Base-by-base conservation (phyloP, 1,140 invertebrate species). In the Chironomus tepperi region DNA sequence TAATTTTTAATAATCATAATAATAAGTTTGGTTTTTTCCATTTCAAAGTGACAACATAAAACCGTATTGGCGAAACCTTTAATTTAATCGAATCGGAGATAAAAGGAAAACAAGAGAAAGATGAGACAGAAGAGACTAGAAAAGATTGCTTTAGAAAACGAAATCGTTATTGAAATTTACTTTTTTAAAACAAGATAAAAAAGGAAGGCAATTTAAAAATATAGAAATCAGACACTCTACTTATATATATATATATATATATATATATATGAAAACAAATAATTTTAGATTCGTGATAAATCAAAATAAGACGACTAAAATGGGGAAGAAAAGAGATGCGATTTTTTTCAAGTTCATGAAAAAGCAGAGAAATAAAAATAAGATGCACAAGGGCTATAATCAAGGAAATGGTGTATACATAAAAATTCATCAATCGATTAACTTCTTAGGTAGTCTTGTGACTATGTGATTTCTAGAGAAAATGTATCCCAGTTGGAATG, bases 381-480 rank as follows among this genome's bases (percentile, higher is more conserved):
- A 34, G 24, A 34, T 34, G 24, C 24, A 57, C 47, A 57, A 57
- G 47, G 19, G 65, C 16, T 70, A 70, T 70, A 70, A 70, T 70
- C 65, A 70, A 70, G 16, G 16, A 70, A 70, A 70, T 19, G 24
- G 5, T 34, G 9, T 19, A 70, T 19, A 70, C 18, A 18, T 19
- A 70, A 70, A 70, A 18, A 70, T 19, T 16, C 16, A 70, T 21
- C 19, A 70, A 70, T 70, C 18, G 65, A 70, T 70, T 70, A 70
- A 70, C 65, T 70, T 70, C 65, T 70, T 70, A 70, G 65, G 65
- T 70, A 70, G 65, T 70, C 65, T 5, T 70, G 65, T 19, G n/a
- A 70, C n/a, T 7, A 18, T 70, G 18, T 16, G 18, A 70, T 70
- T 34, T 34, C 24, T 34, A 34, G 24, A 34, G 24, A 34, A 34